Conservation (phyloP, 2,797 vertebrate species). For the Cephalopachus bancanus region DNA sequence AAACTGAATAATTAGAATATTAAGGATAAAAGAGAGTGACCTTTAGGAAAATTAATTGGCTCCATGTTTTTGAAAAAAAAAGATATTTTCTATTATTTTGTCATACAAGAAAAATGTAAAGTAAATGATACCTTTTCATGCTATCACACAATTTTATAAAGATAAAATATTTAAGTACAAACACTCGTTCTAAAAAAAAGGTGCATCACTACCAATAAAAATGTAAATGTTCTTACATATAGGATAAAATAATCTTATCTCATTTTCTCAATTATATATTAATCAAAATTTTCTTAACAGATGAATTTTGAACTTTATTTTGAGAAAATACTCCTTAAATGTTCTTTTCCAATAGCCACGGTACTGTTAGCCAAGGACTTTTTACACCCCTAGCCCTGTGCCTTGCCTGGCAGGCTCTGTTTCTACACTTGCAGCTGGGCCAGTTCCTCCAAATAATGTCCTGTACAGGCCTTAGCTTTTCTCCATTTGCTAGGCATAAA, state of each 20-base stretch:
- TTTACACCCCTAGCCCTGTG: neutral
- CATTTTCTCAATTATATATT: neutral
- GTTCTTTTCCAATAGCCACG: neutral
- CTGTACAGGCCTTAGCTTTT: neutral
- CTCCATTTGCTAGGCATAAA: neutral
- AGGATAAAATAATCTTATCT: neutral
- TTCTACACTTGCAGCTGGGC: neutral
- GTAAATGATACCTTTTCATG: neutral
- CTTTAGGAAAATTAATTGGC: neutral
- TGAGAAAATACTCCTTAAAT: conserved; percentile 24
- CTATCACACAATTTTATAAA: neutral
- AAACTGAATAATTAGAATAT: neutral
- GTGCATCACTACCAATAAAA: neutral
- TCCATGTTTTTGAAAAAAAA: neutral
- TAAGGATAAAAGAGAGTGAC: conserved; percentile 21
- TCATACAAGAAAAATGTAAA: conserved; percentile 51
- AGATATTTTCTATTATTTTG: neutral
- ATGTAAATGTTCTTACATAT: neutral
- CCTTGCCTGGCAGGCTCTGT: neutral
- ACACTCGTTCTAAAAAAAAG: neutral
- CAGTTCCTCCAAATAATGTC: neutral
- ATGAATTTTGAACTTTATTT: neutral
- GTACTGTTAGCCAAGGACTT: neutral
- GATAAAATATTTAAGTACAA: conserved; percentile 32
- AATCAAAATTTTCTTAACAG: neutral